Base-by-base conservation (phyloP, 2,888 invertebrate genomes). In the Dione vanillae region DNA sequence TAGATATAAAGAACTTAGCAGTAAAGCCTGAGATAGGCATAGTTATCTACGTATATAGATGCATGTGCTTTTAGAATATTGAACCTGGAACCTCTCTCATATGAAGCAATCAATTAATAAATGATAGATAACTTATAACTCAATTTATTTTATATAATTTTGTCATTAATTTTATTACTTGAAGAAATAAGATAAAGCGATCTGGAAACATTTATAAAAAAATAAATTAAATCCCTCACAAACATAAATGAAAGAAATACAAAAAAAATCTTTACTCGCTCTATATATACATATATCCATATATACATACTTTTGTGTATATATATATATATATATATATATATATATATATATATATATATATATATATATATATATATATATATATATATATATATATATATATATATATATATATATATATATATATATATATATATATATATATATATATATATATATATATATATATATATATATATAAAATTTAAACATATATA, bases 231-330 rank as follows among this genome's bases (percentile, higher is more conserved):
- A 41, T 59, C 20, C 43, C 41, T 11, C 12, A 2, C 41, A 58
- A 7, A 12, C 27, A 27, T 7, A 54, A 10, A 54, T 10, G 35
- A 14, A 41, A 41, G 19, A 45, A 43, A 10, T 43, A 67, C 52
- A 20, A 54, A 70, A 70, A 64, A 59, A 49, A 35, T 67, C 65
- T 54, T 68, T 71, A 70, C 65, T 56, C 68, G 68, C 54, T 37
- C 35, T 16, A 56, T 37, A 37, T 1, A 3, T n/a, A n/a, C 1
- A n/a, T n/a, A 16, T 16, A 56, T 35, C n/a, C 11, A 56, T 8
- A 27, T 16, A 56, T 37, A 54, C 9, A 10, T 54, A 16, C 27
- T n/a, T 5, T 10, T 16, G 16, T 16, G 35, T 37, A 54, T 9
- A 5, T 37, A 54, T 9, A 5, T 16, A 56, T 37, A 37, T 1